Percentiles rank a stretch among this genome's conserved stretches.
Conservation (phyloP, 2,888 invertebrate genomes). For the Druceiella hillmani region DNA sequence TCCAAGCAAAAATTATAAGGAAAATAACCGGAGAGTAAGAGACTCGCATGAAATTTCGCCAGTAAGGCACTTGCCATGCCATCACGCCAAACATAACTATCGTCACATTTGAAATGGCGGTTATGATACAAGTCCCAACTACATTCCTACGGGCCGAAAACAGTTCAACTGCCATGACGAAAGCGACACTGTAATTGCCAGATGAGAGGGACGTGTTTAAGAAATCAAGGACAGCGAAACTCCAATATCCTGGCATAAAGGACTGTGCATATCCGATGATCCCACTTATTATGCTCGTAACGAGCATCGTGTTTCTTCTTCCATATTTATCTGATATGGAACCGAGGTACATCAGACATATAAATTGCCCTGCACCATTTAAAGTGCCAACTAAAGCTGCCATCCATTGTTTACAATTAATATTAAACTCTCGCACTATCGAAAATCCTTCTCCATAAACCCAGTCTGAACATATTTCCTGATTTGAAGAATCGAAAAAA, state of each 20-base stretch:
- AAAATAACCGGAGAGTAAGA: neutral
- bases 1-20: neutral
- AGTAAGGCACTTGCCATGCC: neutral
- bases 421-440: neutral
- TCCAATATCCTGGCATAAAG: neutral
- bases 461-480: neutral
- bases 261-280: neutral
- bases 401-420: neutral
- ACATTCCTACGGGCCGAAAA: neutral
- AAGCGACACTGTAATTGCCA: neutral
- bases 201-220: neutral
- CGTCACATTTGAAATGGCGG: neutral
- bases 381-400: neutral
- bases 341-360: neutral
- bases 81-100: neutral
- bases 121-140: neutral
- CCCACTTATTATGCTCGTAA: neutral
- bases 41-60: neutral
- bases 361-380: neutral
- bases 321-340: conserved; percentile 1
- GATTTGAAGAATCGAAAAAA: neutral
- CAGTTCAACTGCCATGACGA: neutral
- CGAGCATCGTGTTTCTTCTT: neutral
- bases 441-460: neutral
- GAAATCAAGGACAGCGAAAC: neutral